phyloP scores from a whole-genome alignment of 1,140 invertebrate genomes.

The Armadillidium nasatum region DNA sequence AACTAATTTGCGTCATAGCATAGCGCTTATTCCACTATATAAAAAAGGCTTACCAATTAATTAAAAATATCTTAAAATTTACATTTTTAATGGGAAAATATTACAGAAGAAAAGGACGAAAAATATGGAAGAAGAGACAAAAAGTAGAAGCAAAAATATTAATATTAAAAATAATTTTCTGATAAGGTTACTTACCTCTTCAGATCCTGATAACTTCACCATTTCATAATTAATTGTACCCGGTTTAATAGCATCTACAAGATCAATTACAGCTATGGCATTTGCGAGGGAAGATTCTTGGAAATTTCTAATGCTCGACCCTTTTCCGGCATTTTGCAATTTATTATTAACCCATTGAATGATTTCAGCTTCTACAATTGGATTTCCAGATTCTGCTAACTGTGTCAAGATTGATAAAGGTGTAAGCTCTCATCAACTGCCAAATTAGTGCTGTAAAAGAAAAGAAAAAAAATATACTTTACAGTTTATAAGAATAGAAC shows the following conservation, averaged over 20 bases:
- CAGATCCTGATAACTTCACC: slow-evolving; percentile 68
- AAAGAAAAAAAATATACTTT: background rate
- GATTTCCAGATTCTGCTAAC: slow-evolving; percentile 77
- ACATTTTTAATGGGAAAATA: no score
- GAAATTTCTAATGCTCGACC: slow-evolving; percentile 76
- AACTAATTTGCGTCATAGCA: no score
- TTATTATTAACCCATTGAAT: slow-evolving; percentile 96
- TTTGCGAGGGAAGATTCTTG: slow-evolving; percentile 78
- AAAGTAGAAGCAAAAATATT: no score
- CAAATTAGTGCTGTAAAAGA: slow-evolving; percentile 77
- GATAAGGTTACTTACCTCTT: slow-evolving; percentile 63
- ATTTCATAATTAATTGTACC: slow-evolving; percentile 91
- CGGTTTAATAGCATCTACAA: slow-evolving; percentile 95
- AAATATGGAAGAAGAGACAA: no score
- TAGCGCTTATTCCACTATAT: no score
- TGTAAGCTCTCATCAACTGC: slow-evolving; percentile 99
- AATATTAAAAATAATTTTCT: no score
- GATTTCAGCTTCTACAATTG: slow-evolving; percentile 92
- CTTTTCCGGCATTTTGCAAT: slow-evolving; percentile 70
- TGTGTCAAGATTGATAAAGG: slow-evolving; percentile 85
- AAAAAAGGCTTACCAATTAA: no score
- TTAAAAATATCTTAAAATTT: no score
- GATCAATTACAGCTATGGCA: slow-evolving; percentile 83
- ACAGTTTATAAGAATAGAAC: no score
- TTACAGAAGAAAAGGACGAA: no score